These are phyloP conservation scores for Patella vulgata DNA, from an alignment of 1,140 invertebrate species.

Conservation along the genomic window DNA sequence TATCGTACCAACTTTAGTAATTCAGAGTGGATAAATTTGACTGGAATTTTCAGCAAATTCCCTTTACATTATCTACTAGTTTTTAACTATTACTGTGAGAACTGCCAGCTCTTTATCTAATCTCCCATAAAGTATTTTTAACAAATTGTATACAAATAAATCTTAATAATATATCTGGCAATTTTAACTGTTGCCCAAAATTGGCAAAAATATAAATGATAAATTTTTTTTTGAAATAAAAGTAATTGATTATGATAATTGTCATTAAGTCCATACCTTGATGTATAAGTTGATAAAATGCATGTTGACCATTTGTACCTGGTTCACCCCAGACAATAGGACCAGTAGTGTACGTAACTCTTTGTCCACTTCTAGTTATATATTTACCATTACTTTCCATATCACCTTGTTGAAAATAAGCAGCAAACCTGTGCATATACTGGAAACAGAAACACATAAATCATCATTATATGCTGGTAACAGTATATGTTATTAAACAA, in stretches of 20 bases:
- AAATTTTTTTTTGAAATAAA: neutral
- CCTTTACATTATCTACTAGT: no score
- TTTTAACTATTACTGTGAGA: no score
- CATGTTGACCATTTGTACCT: conserved; percentile 93
- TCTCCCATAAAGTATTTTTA: no score
- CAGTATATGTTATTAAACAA: no score
- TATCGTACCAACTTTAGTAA: no score
- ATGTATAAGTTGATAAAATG: conserved; percentile 68
- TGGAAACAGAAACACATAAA: conserved; percentile 69
- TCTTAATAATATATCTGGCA: no score
- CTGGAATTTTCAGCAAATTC: no score
- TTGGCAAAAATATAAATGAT: no score
- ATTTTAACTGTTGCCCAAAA: no score
- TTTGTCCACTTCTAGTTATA: conserved; percentile 78
- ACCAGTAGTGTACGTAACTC: conserved; percentile 86
- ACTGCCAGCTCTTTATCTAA: no score
- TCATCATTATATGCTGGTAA: neutral
- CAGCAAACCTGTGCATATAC: conserved; percentile 97
- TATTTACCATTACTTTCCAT: conserved; percentile 99
- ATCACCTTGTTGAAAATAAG: conserved; percentile 99
- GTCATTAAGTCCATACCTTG: conserved; percentile 62
- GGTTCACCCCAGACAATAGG: conserved; percentile 97
- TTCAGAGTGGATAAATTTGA: no score
- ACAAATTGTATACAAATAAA: no score
- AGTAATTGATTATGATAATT: neutral